A percentile compares a stretch with the other conserved stretches of the same genome.
These are phyloP conservation scores for Choreutis nemorana DNA, from an alignment of 2,888 invertebrate species.

Conservation along the genomic window DNA sequence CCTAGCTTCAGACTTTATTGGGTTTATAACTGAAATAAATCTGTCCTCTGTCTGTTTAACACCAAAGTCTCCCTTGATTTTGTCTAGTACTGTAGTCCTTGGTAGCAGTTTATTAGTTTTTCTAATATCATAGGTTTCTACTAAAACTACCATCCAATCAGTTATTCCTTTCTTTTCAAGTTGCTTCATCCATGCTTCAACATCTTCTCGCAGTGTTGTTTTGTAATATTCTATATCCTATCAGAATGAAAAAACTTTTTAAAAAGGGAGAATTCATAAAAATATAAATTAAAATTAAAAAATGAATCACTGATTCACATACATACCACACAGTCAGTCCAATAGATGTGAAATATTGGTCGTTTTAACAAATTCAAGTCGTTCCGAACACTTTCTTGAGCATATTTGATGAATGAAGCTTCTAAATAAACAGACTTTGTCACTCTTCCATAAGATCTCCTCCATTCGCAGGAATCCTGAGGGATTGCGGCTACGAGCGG, in stretches of 20 bases:
- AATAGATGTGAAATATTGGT: constrained; percentile 92
- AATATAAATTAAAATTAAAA: constrained; percentile 6
- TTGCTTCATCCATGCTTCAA: constrained; percentile 86
- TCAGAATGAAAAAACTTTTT: constrained; percentile 11
- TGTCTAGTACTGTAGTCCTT: constrained; percentile 92
- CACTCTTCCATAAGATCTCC: constrained; percentile 86
- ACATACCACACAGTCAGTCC: constrained; percentile 93
- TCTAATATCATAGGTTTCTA: constrained; percentile 90
- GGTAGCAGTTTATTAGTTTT: constrained; percentile 91
- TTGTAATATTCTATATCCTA: constrained; percentile 95
- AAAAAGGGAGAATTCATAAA: background rate
- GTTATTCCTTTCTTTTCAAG: constrained; percentile 77
- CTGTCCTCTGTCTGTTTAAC: constrained; percentile 83
- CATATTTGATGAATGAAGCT: constrained; percentile 82
- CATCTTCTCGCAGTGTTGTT: constrained; percentile 84
- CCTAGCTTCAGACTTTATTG: constrained; percentile 86
- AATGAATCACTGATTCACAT: constrained; percentile 2
- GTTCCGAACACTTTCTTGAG: constrained; percentile 75
- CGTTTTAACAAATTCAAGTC: constrained; percentile 84
- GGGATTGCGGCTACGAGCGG: constrained; percentile 82
- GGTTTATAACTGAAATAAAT: constrained; percentile 91
- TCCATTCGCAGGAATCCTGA: constrained; percentile 91
- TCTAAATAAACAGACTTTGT: constrained; percentile 85
- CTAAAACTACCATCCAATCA: constrained; percentile 94
- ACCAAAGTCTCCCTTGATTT: constrained; percentile 93